Base-by-base conservation (phyloP, 2,888 invertebrate species). In the Hypselothyrea guttata region DNA sequence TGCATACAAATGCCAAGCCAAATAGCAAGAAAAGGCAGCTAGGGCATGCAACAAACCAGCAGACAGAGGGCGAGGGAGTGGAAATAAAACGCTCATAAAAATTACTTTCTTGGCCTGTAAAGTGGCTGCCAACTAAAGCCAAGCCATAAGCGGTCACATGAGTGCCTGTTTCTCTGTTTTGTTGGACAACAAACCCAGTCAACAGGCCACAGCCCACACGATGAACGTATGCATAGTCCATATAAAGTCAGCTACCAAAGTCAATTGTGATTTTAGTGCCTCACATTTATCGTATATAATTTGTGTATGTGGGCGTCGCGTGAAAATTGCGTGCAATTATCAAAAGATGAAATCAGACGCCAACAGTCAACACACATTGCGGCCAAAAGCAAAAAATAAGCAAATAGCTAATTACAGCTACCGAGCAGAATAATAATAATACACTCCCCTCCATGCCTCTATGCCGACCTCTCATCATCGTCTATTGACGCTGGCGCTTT, bases 321-420 rank as follows among this genome's bases (percentile, higher is more conserved):
- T 70, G 78, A 82, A 77, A 82, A 78, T 82, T 78, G 83, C 75
- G 74, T 71, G 83, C 79, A 78, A 78, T 82, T 78, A 78, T 78
- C 64, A 60, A 73, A 64, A 73, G 79, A 78, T 78, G 83, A 75
- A 82, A 82, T 75, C 75, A 73, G 63, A 56, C 71, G 71, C 69
- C 69, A 69, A 69, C 75, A 55, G 16, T 40, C 31, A 38, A 30
- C 31, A 40, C 12, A 7, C 34, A 46, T 41, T 28, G 28, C 31
- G 22, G 41, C 33, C 51, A 42, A 42, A 33, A 40, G 40, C 49
- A 31, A 52, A 42, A 42, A 18, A 52, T 12, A 7, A 53, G 45
- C 61, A 48, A 52, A 67, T 30, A 56, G 53, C 58, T 42, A 40
- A 31, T 48, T 51, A 46, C 67, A 45, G 71, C 71, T 56, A 69